These are phyloP conservation scores for Stratiomys singularior DNA, from an alignment of 2,888 invertebrate genomes.

Conservation along the genomic window DNA sequence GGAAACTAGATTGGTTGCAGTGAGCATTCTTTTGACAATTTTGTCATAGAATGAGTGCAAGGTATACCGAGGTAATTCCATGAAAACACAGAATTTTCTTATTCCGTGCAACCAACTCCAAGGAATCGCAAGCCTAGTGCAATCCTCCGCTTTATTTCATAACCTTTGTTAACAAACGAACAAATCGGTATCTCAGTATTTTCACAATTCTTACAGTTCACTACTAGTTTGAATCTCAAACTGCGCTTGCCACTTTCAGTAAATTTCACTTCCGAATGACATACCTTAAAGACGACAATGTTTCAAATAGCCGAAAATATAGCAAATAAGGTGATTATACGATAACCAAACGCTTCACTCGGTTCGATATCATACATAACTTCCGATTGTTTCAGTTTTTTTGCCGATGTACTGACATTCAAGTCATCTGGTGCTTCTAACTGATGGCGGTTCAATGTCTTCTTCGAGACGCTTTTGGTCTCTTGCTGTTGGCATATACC, in stretches of 20 bases:
- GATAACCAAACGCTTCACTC: neutral
- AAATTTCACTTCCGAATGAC: neutral
- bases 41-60: neutral
- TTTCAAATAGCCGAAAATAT: neutral
- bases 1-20: neutral
- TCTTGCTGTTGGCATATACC: neutral
- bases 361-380: neutral
- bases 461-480: neutral
- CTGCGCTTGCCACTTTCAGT: neutral
- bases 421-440: neutral
- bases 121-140: neutral
- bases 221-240: neutral
- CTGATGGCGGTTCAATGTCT: neutral
- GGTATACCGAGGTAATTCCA: neutral
- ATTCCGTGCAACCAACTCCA: neutral
- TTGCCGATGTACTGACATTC: slow-evolving; percentile 9
- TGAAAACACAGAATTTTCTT: neutral
- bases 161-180: neutral
- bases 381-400: neutral
- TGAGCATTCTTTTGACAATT: neutral
- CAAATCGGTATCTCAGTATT: neutral
- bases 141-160: neutral
- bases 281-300: neutral
- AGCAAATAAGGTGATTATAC: neutral
- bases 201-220: neutral